Percentiles rank a stretch among this genome's conserved stretches.
These are phyloP conservation scores for Saccopteryx leptura DNA, from an alignment of 2,113 vertebrate species.

Conservation along the genomic window DNA sequence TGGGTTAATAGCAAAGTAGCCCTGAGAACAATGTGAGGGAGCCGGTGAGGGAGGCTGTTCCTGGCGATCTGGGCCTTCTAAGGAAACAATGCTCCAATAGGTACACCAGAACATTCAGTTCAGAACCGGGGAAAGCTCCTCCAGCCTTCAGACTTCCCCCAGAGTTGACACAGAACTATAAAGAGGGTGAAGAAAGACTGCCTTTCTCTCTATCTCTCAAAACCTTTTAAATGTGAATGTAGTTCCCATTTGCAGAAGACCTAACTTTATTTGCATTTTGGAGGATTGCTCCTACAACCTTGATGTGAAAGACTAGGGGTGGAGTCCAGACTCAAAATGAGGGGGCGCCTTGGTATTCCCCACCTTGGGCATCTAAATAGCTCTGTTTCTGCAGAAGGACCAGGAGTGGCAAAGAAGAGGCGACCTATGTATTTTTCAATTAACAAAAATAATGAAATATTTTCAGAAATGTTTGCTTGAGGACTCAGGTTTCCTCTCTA, in stretches of 20 bases:
- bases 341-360: not conserved
- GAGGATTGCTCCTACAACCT: not conserved
- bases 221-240: not conserved
- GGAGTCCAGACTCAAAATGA: not conserved
- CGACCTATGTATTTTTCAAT: conserved; percentile 34
- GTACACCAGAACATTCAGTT: not conserved
- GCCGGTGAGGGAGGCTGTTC: not conserved
- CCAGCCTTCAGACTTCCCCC: not conserved
- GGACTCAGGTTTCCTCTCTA: not conserved
- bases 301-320: not conserved
- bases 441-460: not conserved
- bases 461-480: conserved; percentile 47
- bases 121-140: not conserved
- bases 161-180: not conserved
- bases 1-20: not conserved
- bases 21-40: fast-evolving
- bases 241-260: not conserved
- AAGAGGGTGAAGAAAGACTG: not conserved
- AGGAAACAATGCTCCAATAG: not conserved
- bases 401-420: not conserved
- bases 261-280: not conserved
- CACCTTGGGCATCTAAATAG: not conserved
- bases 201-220: not conserved
- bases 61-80: not conserved
- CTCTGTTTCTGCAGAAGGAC: not conserved